Evolutionary conservation across 2,113 vertebrate genomes (phyloP).

Genomic region (Tragelaphus scriptus): DNA sequence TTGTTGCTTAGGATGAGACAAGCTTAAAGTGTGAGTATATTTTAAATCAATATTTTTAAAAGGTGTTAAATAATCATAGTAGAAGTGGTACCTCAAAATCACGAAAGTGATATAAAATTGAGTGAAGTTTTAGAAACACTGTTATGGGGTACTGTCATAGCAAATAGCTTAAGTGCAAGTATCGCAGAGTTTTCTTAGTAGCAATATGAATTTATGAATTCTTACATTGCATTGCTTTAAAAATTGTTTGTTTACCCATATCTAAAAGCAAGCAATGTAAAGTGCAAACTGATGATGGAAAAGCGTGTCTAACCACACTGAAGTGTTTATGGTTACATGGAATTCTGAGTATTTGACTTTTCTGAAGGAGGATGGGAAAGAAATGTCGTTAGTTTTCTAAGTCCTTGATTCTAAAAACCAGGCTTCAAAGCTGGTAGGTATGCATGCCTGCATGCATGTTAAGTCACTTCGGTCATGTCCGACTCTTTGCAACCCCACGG

Average conservation of each 20-base stretch:
- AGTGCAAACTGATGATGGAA: not conserved
- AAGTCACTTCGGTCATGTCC: not conserved
- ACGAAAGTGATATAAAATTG: not conserved
- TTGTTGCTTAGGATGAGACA: not conserved
- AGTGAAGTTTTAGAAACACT: not conserved
- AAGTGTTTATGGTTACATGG: not conserved
- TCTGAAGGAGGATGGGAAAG: not conserved
- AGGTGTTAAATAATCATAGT: not conserved
- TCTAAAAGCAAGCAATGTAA: slow-evolving; percentile 12
- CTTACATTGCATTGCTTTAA: not conserved
- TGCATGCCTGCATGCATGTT: not conserved
- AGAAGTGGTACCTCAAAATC: not conserved
- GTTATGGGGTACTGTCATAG: not conserved
- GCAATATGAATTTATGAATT: not conserved
- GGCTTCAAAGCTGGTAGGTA: not conserved
- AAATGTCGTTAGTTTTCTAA: not conserved
- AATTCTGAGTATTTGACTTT: not conserved
- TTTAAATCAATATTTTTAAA: slow-evolving; percentile 8
- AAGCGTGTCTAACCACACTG: not conserved
- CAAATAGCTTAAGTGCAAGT: not conserved
- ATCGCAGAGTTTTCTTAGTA: not conserved
- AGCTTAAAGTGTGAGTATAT: not conserved
- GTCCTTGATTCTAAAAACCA: not conserved
- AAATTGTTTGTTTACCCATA: not conserved
- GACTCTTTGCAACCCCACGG: not conserved